Evolutionary conservation across 92 coral and sea anemone genomes (phyloP), one percentile per base, ranked within the genome.

Genomic region (Montipora capitata): DNA sequence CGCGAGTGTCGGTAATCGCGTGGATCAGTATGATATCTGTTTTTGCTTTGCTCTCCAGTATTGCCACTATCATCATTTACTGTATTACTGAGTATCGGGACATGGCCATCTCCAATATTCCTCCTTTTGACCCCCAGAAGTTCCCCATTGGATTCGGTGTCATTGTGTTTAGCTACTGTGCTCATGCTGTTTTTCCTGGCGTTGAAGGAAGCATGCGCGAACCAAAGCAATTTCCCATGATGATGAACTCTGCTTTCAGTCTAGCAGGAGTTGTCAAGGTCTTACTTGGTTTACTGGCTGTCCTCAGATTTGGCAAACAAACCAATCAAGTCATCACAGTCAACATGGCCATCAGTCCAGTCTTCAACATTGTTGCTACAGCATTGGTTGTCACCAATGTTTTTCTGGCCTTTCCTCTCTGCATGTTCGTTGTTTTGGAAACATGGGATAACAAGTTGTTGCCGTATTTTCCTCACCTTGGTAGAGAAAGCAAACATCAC

Each of bases 1-100:
- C 91, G 15, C 86, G 98, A 48, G 96, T 95, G 68, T 95, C 98
- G 7, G 86, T 95, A 51, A 95, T 95, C 81, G 96, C 98, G 42
- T 95, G 98, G 98, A 91, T 95, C 64, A 95, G 98, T 75, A 95
- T 95, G 98, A 81, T 95, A 38, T 95, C 98, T 10, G 96, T 95
- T 58, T 95, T 95, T 58, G 92, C 96, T 0, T 84, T 95, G 27
- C 78, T 95, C 90, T 79, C 86, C 15, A 86, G 98, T 41, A 95
- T 95, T 69, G 81, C 79, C 7, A 93, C 94, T 16, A 90, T 95
- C 67, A 90, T 95, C 75, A 87, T 94, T 20, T 95, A 88, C 79
- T 95, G 98, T 87, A 80, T 95, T 67, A 91, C 90, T 11, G 92
- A 95, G 68, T 93, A 83, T 51, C 73, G 88, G 11, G 17, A 85